Conservation (phyloP, 2,113 vertebrate genomes). For the Sinocyclocheilus maitianheensis region DNA sequence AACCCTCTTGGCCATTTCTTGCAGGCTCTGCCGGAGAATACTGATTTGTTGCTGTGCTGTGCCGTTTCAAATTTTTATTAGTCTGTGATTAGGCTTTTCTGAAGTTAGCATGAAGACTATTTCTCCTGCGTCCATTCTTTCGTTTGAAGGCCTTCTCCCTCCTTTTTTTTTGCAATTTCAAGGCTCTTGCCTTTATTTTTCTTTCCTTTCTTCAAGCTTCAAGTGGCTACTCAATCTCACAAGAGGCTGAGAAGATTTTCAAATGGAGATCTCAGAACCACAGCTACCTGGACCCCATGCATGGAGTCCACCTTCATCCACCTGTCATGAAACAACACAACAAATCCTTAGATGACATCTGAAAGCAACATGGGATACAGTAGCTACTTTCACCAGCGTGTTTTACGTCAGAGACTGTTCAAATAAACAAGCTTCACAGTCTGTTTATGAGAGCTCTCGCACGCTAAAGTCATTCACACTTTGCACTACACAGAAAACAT, state of each 20-base stretch:
- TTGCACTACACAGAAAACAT: not conserved
- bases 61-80: conserved; percentile 72
- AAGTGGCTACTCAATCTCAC: conserved; percentile 47
- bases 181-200: conserved; percentile 55
- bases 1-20: conserved; percentile 45
- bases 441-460: conserved; percentile 31
- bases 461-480: not conserved
- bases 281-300: conserved; percentile 64
- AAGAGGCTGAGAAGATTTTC: conserved; percentile 44
- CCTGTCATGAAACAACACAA: conserved; percentile 70
- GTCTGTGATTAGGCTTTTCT: conserved; percentile 71
- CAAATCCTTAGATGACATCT: conserved; percentile 54
- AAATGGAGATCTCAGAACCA: conserved; percentile 49
- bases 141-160: conserved; percentile 19
- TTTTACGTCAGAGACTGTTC: conserved; percentile 44
- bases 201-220: conserved; percentile 32
- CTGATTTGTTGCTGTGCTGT: conserved; percentile 66
- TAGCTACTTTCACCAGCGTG: not conserved
- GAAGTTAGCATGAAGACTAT: conserved; percentile 73
- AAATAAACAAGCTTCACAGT: conserved; percentile 43
- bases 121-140: conserved; percentile 50
- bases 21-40: conserved; percentile 54
- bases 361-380: conserved; percentile 6
- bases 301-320: conserved; percentile 64
- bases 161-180: conserved; percentile 55